phyloP scores from a whole-genome alignment of 1,140 invertebrate species.

The Mylabris phalerata region DNA sequence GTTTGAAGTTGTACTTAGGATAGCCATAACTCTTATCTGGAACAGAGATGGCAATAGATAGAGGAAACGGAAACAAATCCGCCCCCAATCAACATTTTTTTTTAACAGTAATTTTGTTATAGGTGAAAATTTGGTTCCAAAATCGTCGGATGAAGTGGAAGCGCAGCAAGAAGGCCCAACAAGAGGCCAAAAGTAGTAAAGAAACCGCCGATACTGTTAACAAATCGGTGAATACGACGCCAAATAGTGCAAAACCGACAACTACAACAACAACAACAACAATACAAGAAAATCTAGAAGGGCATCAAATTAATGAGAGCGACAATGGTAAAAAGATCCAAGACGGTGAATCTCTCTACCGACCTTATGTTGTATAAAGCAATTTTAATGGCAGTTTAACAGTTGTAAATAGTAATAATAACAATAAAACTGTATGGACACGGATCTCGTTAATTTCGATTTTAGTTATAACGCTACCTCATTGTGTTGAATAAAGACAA shows the following conservation, averaged over 20 bases:
- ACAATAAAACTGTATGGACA: constrained; percentile 7
- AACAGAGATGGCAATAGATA: constrained; percentile 24
- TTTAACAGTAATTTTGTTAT: constrained; percentile 26
- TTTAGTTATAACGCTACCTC: constrained; percentile 18
- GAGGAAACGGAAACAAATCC: neutral
- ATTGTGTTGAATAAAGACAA: constrained; percentile 9
- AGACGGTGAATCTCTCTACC: constrained; percentile 37
- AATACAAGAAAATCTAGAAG: neutral
- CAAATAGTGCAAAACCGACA: constrained; percentile 10
- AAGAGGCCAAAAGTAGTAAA: constrained; percentile 53
- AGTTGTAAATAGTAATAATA: constrained; percentile 13
- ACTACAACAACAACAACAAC: constrained; percentile 3
- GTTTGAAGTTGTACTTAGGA: constrained; percentile 32
- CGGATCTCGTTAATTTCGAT: constrained; percentile 12
- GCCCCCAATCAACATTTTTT: neutral
- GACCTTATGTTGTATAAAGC: constrained; percentile 40
- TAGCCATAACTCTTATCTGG: constrained; percentile 28
- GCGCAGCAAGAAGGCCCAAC: constrained; percentile 86
- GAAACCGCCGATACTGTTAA: constrained; percentile 20
- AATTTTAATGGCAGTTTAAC: neutral
- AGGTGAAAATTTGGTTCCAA: constrained; percentile 97
- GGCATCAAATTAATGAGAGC: constrained; percentile 5
- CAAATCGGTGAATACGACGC: constrained; percentile 15
- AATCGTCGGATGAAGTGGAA: constrained; percentile 96
- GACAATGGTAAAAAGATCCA: constrained; percentile 20